Conservation (phyloP, 2,888 invertebrate genomes). For the Stenoptilia bipunctidactyla region DNA sequence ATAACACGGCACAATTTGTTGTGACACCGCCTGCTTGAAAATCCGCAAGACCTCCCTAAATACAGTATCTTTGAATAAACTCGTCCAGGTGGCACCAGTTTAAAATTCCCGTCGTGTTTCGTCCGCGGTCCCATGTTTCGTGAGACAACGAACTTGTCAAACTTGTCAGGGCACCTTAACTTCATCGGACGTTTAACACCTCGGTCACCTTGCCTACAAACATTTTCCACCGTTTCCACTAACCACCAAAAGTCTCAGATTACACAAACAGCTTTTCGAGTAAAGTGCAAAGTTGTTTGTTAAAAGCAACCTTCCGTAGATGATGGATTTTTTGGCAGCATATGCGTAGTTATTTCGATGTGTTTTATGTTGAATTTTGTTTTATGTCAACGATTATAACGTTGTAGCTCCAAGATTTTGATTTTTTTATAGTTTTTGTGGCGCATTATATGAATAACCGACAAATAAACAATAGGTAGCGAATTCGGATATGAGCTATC, state of each 20-base stretch:
- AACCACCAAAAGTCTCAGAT: neutral
- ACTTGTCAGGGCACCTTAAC: conserved; percentile 2
- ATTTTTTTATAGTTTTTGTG: too few relatives aligned
- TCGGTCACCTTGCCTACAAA: neutral
- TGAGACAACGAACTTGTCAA: conserved; percentile 14
- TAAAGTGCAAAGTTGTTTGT: neutral
- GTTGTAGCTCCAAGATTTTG: too few relatives aligned
- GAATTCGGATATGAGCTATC: too few relatives aligned
- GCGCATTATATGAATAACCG: too few relatives aligned
- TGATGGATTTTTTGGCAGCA: too few relatives aligned
- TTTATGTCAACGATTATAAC: too few relatives aligned
- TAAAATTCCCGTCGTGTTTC: neutral
- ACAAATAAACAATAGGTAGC: too few relatives aligned
- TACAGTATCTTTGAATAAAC: conserved; percentile 14
- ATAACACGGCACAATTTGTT: too few relatives aligned
- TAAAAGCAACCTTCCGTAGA: neutral
- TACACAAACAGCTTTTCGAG: conserved; percentile 1
- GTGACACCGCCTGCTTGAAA: conserved; percentile 11
- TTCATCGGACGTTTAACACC: conserved; percentile 14
- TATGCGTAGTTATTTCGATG: too few relatives aligned
- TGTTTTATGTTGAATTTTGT: too few relatives aligned
- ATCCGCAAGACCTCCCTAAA: conserved; percentile 18
- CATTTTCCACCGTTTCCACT: neutral
- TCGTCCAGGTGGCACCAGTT: neutral
- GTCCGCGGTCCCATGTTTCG: conserved; percentile 18